Base-by-base conservation (phyloP, 2,888 invertebrate genomes). In the Chymomyza fuscimana region DNA sequence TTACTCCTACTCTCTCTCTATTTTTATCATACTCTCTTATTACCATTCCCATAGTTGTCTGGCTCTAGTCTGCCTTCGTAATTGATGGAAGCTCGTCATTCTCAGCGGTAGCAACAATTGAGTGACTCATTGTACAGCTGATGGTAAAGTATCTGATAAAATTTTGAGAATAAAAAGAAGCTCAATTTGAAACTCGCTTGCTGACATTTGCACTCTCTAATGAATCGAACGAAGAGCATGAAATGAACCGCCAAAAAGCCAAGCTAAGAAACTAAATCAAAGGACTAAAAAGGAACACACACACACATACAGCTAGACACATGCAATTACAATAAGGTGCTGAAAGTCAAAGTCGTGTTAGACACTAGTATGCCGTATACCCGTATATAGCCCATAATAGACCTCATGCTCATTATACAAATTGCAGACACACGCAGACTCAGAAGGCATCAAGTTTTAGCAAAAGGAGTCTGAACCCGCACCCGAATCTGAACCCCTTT, bases 331-430 rank as follows among this genome's bases (percentile, higher is more conserved):
- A 82, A 82, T 72, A 75, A 88, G 84, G 84, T 85, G 84, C 74
- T 88, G 84, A 88, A 88, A 85, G 84, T 85, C 84, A 85, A 86
- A 86, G 76, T 75, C 73, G 77, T 73, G 72, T 69, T 73, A 50
- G 74, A 67, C 9, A n/a, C 5, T 51, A 51, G 12, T 16, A 51
- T 16, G 67, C 54, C 67, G 68, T 73, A 40, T 16, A 63, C 29
- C 29, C 29, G 59, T 70, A 51, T 73, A 40, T 70, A 84, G 51
- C 79, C 68, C 78, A 80, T 75, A 80, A 80, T 78, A 82, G 82
- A 80, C 73, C 76, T 70, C 77, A 61, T 77, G 88, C 84, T 85
- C 88, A 85, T 85, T 85, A 88, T 85, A 85, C 86, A 85, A 85
- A 85, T 85, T 85, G 84, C 86, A 1, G 52, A 29, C 46, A 46